These are phyloP conservation scores for Acronicta psi DNA, from an alignment of 2,888 invertebrate genomes.

Conservation along the genomic window DNA sequence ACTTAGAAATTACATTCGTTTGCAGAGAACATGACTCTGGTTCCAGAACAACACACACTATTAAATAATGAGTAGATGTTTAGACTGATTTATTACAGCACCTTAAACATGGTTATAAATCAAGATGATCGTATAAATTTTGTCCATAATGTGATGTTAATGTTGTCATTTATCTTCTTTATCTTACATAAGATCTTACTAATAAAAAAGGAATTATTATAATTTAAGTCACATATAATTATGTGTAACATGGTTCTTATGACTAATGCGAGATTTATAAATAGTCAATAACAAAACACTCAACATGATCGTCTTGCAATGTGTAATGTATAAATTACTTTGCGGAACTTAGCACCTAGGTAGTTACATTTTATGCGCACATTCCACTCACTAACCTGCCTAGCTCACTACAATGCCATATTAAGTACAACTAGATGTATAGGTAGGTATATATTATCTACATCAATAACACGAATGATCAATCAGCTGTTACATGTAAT, in stretches of 20 bases:
- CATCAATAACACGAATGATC: slow-evolving; percentile 19
- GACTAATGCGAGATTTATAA: neutral
- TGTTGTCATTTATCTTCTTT: slow-evolving; percentile 1
- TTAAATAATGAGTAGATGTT: neutral
- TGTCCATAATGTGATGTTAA: neutral
- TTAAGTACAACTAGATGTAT: too few relatives aligned
- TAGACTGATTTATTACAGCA: neutral
- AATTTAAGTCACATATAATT: slow-evolving; percentile 10
- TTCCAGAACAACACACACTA: too few relatives aligned
- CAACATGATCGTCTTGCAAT: too few relatives aligned
- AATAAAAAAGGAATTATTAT: slow-evolving; percentile 1
- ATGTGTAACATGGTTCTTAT: neutral
- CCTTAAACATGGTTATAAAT: neutral
- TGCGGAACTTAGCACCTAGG: too few relatives aligned
- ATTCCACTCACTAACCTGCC: slow-evolving; percentile 11
- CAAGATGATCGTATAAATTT: neutral
- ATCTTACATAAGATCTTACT: neutral
- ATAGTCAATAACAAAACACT: too few relatives aligned
- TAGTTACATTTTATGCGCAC: too few relatives aligned
- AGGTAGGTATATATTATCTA: slow-evolving; percentile 14
- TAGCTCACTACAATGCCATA: slow-evolving; percentile 3
- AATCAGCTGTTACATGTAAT: slow-evolving; percentile 31
- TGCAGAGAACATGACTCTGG: too few relatives aligned
- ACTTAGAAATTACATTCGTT: too few relatives aligned
- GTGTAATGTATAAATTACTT: too few relatives aligned